Evolutionary conservation across 2,113 vertebrate genomes (phyloP).

Genomic region (Tachuris rubrigastra): DNA sequence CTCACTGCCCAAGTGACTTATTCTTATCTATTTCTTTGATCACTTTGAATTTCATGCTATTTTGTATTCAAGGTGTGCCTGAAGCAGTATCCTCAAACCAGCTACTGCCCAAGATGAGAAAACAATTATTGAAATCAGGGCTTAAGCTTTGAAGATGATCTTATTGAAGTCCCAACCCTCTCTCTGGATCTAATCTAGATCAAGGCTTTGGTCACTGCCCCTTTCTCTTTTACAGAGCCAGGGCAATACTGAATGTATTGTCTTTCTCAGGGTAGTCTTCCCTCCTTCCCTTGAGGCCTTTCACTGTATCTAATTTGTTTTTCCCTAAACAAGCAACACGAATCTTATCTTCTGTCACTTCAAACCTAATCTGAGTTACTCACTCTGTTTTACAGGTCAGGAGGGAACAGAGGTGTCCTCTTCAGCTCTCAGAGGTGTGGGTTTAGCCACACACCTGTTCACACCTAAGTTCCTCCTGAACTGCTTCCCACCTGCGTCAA

Average conservation of each 20-base stretch:
- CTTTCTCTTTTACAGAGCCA: not conserved
- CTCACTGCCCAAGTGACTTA: not conserved
- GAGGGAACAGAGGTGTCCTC: not conserved
- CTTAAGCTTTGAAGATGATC: slow-evolving; percentile 5
- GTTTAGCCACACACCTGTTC: not conserved
- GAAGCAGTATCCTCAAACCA: not conserved
- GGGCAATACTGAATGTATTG: not conserved
- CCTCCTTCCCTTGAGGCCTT: slow-evolving; percentile 47
- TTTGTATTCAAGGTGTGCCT: not conserved
- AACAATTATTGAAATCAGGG: not conserved
- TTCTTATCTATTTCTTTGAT: not conserved
- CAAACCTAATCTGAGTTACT: not conserved
- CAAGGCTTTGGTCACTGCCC: not conserved
- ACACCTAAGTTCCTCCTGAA: not conserved
- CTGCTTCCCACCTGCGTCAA: not conserved
- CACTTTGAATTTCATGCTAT: not conserved
- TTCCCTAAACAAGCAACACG: not conserved
- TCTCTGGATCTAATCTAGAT: slow-evolving; percentile 39
- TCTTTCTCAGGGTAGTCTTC: not conserved
- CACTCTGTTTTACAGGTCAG: not conserved
- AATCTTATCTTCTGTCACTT: slow-evolving; percentile 24
- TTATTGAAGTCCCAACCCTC: not conserved
- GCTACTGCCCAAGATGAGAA: not conserved
- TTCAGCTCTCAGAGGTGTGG: not conserved
- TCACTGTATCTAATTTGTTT: not conserved